A percentile compares a stretch with the other conserved stretches of the same genome.
These are phyloP conservation scores for Aphidius colemani DNA, from an alignment of 2,888 invertebrate species.

Conservation along the genomic window DNA sequence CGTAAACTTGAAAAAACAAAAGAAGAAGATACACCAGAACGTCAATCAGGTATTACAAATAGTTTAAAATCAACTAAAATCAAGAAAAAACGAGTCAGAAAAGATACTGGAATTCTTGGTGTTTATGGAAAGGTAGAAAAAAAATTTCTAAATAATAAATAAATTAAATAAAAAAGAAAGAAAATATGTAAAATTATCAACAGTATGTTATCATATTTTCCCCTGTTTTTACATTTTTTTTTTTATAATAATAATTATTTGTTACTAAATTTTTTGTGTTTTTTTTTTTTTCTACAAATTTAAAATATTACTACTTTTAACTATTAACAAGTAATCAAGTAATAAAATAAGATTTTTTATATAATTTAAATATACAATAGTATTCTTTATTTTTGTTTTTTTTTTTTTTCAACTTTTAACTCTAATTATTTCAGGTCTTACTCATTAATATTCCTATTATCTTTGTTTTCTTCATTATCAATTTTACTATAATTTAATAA, in stretches of 20 bases:
- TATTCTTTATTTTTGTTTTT: neutral
- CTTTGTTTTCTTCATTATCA: neutral
- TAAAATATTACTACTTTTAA: conserved; percentile 36
- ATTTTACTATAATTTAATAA: conserved; percentile 19
- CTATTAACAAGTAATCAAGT: conserved; percentile 53
- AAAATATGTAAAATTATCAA: conserved; percentile 26
- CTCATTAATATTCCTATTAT: neutral
- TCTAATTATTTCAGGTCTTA: too few relatives aligned
- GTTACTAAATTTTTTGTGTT: too few relatives aligned
- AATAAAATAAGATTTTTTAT: conserved; percentile 55
- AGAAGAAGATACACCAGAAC: conserved; percentile 53
- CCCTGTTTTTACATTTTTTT: conserved; percentile 42
- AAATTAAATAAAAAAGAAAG: conserved; percentile 16
- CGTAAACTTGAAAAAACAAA: conserved; percentile 65
- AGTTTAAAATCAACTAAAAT: conserved; percentile 40
- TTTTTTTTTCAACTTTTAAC: neutral
- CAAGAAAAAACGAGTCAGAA: conserved; percentile 24
- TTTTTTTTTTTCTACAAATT: conserved; percentile 17
- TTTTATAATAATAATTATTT: conserved; percentile 6
- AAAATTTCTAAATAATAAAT: neutral
- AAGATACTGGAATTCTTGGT: conserved; percentile 42
- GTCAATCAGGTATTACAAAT: conserved; percentile 40
- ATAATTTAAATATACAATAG: conserved; percentile 24
- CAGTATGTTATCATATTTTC: conserved; percentile 29
- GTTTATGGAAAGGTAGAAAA: conserved; percentile 50